phyloP scores from a whole-genome alignment of 2,888 invertebrate genomes.

The Plagodis dolabraria region DNA sequence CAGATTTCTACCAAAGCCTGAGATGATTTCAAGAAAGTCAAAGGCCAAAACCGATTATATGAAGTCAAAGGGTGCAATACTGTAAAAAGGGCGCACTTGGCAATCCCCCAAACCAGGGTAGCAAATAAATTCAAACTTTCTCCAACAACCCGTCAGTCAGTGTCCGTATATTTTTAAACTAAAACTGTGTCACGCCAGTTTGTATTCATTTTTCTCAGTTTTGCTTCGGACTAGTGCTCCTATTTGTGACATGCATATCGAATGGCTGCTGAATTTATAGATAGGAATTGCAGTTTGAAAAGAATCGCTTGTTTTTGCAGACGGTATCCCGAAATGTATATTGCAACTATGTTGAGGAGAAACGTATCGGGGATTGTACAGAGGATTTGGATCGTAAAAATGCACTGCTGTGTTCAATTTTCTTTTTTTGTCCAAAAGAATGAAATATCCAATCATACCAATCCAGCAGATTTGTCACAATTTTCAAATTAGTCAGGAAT shows the following conservation, averaged over 20 bases:
- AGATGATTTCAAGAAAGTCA: too few species aligned
- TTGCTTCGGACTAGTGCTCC: slow-evolving; percentile 12
- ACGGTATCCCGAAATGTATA: neutral
- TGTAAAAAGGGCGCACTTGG: slow-evolving; percentile 41
- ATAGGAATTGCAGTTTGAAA: slow-evolving; percentile 19
- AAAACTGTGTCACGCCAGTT: slow-evolving; percentile 39
- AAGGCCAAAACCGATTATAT: too few species aligned
- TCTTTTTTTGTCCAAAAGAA: too few species aligned
- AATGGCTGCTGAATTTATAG: slow-evolving; percentile 24
- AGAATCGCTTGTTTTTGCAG: slow-evolving; percentile 12
- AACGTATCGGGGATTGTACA: too few species aligned
- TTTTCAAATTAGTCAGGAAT: too few species aligned
- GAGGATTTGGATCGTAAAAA: too few species aligned
- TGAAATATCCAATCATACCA: too few species aligned
- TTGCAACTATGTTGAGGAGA: neutral
- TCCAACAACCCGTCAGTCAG: slow-evolving; percentile 46
- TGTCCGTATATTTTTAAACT: slow-evolving; percentile 49
- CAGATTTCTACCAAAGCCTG: too few species aligned
- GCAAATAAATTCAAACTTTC: slow-evolving; percentile 33
- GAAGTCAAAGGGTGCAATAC: too few species aligned
- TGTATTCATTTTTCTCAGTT: slow-evolving; percentile 33
- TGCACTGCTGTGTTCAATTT: too few species aligned
- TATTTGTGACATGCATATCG: slow-evolving; percentile 27
- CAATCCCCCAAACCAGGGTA: slow-evolving; percentile 26
- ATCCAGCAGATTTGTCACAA: too few species aligned